Evolutionary conservation across 2,888 invertebrate genomes (phyloP).

Genomic region (Ichneumoninae sp.): DNA sequence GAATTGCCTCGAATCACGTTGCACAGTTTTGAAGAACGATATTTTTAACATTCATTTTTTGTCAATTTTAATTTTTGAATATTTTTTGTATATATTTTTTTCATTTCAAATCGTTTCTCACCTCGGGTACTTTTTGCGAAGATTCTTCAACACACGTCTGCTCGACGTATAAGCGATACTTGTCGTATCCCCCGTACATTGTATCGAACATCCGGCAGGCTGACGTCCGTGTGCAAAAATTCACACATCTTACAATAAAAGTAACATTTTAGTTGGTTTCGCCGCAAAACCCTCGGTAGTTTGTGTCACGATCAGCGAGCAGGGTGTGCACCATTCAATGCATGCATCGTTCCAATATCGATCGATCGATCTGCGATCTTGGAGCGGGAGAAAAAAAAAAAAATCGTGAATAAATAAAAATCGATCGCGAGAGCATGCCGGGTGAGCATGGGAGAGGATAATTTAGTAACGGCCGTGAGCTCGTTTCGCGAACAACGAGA

Average conservation of each 20-base stretch:
- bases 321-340: constrained; percentile 30
- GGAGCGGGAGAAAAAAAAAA: constrained; percentile 8
- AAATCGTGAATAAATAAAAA: background rate
- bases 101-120: background rate
- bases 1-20: no score
- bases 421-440: constrained; percentile 37
- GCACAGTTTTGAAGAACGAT: background rate
- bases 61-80: background rate
- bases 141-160: background rate
- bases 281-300: background rate
- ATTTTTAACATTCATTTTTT: background rate
- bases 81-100: no score
- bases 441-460: constrained; percentile 48
- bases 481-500: constrained; percentile 53
- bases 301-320: constrained; percentile 29
- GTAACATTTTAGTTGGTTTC: constrained; percentile 26
- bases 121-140: background rate
- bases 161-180: background rate
- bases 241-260: constrained; percentile 8
- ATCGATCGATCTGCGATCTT: constrained; percentile 51
- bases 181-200: background rate
- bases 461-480: constrained; percentile 64
- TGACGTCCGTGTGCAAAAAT: constrained; percentile 2
- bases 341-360: constrained; percentile 11
- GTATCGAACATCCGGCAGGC: constrained; percentile 1